Conservation (phyloP, 1,140 invertebrate species). For the Cotesia chilonis region DNA sequence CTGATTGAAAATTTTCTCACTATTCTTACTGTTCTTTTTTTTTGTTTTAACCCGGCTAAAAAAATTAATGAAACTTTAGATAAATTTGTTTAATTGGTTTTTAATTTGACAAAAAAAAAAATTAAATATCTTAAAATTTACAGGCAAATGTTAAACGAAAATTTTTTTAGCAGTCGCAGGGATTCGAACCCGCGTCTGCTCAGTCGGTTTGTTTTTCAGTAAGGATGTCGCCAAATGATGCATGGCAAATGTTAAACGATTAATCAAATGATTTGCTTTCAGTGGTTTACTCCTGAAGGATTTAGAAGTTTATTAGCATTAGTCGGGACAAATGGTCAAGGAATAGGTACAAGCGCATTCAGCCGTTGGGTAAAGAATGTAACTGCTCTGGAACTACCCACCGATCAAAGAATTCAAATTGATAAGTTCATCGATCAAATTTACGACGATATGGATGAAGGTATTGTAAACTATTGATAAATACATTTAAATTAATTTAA, state of each 20-base stretch:
- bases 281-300: slow-evolving; percentile 89
- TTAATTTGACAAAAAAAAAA: not conserved
- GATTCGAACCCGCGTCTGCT: no score
- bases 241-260: no score
- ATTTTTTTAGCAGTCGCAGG: no score
- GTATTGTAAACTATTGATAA: slow-evolving; percentile 63
- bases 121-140: not conserved
- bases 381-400: slow-evolving; percentile 72
- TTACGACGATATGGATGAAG: slow-evolving; percentile 85
- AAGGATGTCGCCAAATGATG: no score
- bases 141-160: not conserved
- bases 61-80: no score
- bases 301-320: slow-evolving; percentile 88
- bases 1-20: no score
- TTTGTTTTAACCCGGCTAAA: no score
- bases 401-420: slow-evolving; percentile 73
- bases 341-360: slow-evolving; percentile 89
- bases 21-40: no score
- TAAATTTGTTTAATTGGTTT: no score
- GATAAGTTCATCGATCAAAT: slow-evolving; percentile 82
- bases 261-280: slow-evolving; percentile 47
- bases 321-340: slow-evolving; percentile 93
- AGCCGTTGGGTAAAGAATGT: slow-evolving; percentile 86
- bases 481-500: not conserved
- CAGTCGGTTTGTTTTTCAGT: no score